Percentiles rank a stretch among this genome's conserved stretches.
phyloP scores from a whole-genome alignment of 2,797 vertebrate species.

The Lacerta bilineata region DNA sequence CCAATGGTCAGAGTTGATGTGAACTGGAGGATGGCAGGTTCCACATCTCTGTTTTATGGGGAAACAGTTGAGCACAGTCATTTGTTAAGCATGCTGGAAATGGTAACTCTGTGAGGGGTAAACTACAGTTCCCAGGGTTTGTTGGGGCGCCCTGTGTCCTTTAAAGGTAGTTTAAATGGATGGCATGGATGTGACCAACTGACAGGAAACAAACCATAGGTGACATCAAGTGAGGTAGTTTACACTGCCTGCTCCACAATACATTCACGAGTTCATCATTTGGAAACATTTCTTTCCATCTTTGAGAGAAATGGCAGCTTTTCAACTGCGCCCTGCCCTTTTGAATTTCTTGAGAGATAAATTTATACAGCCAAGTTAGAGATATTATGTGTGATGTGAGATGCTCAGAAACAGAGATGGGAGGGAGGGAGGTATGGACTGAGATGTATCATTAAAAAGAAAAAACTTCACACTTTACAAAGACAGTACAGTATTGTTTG shows the following conservation, averaged over 20 bases:
- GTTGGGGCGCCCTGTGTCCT: too few relatives aligned
- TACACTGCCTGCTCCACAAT: constrained; percentile 67
- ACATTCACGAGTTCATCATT: constrained; percentile 59
- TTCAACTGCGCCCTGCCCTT: constrained; percentile 33
- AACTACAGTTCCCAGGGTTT: too few relatives aligned
- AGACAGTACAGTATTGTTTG: constrained; percentile 63
- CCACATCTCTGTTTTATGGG: too few relatives aligned
- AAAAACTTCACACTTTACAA: constrained; percentile 58
- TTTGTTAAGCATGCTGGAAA: not conserved
- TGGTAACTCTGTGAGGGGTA: not conserved
- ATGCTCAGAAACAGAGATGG: constrained; percentile 61
- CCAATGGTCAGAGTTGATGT: too few relatives aligned
- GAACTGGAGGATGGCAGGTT: too few relatives aligned
- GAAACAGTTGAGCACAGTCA: too few relatives aligned
- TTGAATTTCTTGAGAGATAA: constrained; percentile 44
- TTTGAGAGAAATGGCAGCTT: constrained; percentile 55
- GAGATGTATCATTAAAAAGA: constrained; percentile 22
- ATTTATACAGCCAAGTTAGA: constrained; percentile 48
- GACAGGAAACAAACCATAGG: not conserved
- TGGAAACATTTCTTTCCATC: constrained; percentile 50
- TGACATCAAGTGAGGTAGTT: constrained; percentile 46
- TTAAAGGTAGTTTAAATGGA: too few relatives aligned
- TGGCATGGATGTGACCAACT: not conserved
- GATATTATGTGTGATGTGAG: constrained; percentile 51
- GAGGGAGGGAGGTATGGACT: constrained; percentile 18